Conservation (phyloP, 1,140 invertebrate species). For the Bombus consobrinus region DNA sequence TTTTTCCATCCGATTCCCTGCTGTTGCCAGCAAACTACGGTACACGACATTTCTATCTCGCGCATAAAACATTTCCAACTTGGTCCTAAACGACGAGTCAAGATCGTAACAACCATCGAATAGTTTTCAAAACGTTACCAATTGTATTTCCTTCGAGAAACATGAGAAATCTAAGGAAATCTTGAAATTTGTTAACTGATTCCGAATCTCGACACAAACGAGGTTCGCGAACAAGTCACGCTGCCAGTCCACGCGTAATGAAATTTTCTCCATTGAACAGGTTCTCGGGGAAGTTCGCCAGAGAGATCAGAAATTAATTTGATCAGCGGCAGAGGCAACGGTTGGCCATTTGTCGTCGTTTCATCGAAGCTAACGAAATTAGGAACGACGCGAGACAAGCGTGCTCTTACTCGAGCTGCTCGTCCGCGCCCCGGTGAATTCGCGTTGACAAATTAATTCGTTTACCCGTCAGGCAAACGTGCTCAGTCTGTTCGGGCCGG, state of each 20-base stretch:
- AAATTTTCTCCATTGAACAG: neutral
- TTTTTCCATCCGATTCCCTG: neutral
- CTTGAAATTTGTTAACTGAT: too few relatives aligned
- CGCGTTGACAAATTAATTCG: neutral
- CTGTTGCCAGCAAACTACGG: too few relatives aligned
- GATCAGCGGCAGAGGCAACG: neutral
- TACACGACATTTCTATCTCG: neutral
- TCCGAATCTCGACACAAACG: neutral
- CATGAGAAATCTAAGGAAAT: too few relatives aligned
- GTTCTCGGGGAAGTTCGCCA: neutral
- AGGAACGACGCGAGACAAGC: neutral
- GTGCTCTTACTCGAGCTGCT: neutral
- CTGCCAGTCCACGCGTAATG: neutral
- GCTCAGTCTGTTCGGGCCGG: too few relatives aligned
- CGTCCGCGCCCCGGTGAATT: neutral
- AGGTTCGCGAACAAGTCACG: neutral
- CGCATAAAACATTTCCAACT: neutral
- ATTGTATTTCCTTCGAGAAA: too few relatives aligned
- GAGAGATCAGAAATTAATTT: constrained; percentile 13
- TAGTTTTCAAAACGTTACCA: too few relatives aligned
- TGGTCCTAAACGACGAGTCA: neutral
- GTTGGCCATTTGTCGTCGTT: constrained; percentile 20
- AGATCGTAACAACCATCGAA: neutral
- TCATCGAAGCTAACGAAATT: constrained; percentile 17
- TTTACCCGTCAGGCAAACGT: neutral